Base-by-base conservation (phyloP, 30 jellyfish, hydroid and myxozoan species). In the Pelagia noctiluca region DNA sequence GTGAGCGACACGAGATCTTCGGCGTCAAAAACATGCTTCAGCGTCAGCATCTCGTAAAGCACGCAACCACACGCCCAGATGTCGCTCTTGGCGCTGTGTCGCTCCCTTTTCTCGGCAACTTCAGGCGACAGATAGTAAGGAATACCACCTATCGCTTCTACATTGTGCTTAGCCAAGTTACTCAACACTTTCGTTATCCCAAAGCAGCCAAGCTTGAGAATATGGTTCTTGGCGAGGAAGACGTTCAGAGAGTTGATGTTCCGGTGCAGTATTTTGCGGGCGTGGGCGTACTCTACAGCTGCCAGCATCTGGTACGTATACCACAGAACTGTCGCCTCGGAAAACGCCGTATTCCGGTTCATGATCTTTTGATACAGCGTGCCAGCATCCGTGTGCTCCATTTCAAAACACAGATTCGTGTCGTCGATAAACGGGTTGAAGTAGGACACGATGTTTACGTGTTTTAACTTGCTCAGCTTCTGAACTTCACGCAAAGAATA, bases 21-120 rank as follows among this genome's bases (percentile, higher is more conserved):
- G 1, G 97, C 96, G 25, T 93, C 95, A 49, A 78, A 93, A 21
- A 88, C 99, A 42, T 82, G 90, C 52, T 83, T 49, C 76, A 93
- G 67, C 1, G 97, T 93, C 60, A 93, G 88, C 64, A 93, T 13
- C 75, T 93, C 99, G 53, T 82, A 93, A 71, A 88, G 23, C 50
- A 93, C 99, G 78, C 99, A 93, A 12, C 99, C 99, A 60, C 96
- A 88, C 2, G 97, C 99, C 99, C 99, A 93, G 18, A 93, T 65
- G 37, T 93, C 99, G 69, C 97, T 87, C 89, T 93, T 93, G 75
- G 80, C 88, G 32, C 86, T 70, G 50, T 93, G 88, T 13, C 74
- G 33, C 36, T 82, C 92, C n/a, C 30, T 82, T 36, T 82, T 82
- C 22, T 60, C 84, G 21, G 85, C 85, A 21, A 82, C 92, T 33